These are phyloP conservation scores for Regulus satrapa DNA, from an alignment of 2,113 vertebrate species.

Conservation along the genomic window DNA sequence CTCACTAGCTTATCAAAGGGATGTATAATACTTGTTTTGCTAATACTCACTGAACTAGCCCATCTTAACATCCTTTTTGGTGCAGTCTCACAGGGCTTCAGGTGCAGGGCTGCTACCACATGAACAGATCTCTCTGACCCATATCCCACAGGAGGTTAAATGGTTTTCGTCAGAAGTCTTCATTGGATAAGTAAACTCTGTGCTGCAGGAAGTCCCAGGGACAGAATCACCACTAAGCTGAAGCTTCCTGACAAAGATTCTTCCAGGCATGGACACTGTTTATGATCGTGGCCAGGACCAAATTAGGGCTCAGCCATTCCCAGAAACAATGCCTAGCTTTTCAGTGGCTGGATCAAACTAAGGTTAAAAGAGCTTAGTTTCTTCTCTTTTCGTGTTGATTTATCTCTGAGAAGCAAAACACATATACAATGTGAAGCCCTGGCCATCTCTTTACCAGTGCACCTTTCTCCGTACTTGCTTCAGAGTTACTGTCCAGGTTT, in stretches of 20 bases:
- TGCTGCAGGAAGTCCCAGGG: background rate
- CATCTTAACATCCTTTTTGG: background rate
- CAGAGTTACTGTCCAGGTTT: background rate
- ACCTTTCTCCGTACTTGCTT: background rate
- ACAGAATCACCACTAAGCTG: background rate
- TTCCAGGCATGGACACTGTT: background rate
- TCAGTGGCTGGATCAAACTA: background rate
- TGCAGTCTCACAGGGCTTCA: background rate
- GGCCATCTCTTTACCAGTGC: fast-evolving
- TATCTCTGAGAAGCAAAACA: background rate
- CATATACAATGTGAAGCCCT: background rate
- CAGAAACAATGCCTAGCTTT: background rate
- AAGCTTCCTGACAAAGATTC: background rate
- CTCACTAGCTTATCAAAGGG: background rate
- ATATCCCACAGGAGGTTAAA: background rate
- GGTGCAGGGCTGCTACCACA: background rate
- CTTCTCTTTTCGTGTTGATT: background rate
- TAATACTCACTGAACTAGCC: background rate
- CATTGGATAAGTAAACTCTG: background rate
- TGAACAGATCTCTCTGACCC: background rate
- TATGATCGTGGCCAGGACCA: background rate
- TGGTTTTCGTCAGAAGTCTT: background rate
- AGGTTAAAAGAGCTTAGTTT: background rate
- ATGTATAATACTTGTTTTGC: background rate
- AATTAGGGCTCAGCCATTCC: background rate